These are phyloP conservation scores for Nymphalis urticae DNA, from an alignment of 2,888 invertebrate species.

Conservation along the genomic window DNA sequence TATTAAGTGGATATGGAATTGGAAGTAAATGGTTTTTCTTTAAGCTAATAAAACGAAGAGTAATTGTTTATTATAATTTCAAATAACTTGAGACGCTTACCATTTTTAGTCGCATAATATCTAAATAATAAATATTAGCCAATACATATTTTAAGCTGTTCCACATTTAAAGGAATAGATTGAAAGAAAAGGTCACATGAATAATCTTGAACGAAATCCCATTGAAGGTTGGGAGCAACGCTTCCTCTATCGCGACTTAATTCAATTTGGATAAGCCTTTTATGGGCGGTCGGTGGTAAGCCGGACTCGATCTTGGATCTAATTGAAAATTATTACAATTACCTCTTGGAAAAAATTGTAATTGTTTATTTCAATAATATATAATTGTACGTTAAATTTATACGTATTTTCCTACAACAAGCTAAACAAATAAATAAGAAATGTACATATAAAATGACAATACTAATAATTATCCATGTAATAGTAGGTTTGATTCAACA, in stretches of 20 bases:
- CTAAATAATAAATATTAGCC: not conserved
- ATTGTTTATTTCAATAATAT: not conserved
- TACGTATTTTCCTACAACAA: too few relatives aligned
- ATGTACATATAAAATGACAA: too few relatives aligned
- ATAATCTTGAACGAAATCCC: slow-evolving; percentile 9
- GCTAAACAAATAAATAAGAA: too few relatives aligned
- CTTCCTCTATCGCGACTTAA: slow-evolving; percentile 27
- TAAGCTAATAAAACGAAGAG: too few relatives aligned
- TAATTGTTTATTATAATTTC: too few relatives aligned
- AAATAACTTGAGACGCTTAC: too few relatives aligned
- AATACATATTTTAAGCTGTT: not conserved
- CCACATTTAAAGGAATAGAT: not conserved
- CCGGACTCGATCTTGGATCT: slow-evolving; percentile 22
- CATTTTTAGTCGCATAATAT: too few relatives aligned
- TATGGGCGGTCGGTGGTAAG: slow-evolving; percentile 36
- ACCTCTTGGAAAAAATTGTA: slow-evolving; percentile 12
- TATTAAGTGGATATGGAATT: too few relatives aligned
- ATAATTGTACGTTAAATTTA: not conserved
- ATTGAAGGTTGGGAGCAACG: slow-evolving; percentile 12
- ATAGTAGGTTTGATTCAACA: too few relatives aligned
- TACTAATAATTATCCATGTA: too few relatives aligned
- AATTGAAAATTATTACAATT: slow-evolving; percentile 32
- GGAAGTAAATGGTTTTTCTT: too few relatives aligned
- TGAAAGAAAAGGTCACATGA: slow-evolving; percentile 9
- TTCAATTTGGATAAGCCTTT: slow-evolving; percentile 43